Evolutionary conservation across 2,888 invertebrate species (phyloP).

Genomic region (Fabriciana adippe): DNA sequence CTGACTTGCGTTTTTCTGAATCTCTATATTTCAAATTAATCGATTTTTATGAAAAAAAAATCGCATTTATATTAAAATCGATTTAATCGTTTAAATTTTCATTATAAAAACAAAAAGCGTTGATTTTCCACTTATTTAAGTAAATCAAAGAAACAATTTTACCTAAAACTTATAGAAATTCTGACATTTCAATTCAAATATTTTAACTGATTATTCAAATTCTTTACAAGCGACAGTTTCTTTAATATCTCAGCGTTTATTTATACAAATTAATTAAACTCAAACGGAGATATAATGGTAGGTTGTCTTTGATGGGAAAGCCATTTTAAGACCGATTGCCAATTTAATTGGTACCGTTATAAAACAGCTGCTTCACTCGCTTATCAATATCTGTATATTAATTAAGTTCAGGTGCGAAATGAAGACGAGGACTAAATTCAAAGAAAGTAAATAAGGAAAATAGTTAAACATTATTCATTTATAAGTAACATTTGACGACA

Average conservation of each 20-base stretch:
- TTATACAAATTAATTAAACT: constrained; percentile 40
- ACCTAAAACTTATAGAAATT: not conserved
- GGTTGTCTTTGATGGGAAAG: constrained; percentile 49
- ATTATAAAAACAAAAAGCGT: not conserved
- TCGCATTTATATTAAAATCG: too few species aligned
- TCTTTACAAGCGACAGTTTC: constrained; percentile 18
- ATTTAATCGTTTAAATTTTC: too few species aligned
- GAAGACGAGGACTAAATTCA: not conserved
- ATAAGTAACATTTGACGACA: too few species aligned
- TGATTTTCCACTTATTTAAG: not conserved
- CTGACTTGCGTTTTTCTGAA: constrained; percentile 18
- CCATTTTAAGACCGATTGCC: constrained; percentile 48
- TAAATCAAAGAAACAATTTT: not conserved
- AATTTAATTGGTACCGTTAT: constrained; percentile 55
- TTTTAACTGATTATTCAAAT: constrained; percentile 8
- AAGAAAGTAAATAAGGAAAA: not conserved
- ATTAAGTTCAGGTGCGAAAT: constrained; percentile 8
- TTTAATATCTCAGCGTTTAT: constrained; percentile 26
- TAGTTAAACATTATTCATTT: not conserved
- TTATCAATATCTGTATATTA: constrained; percentile 18
- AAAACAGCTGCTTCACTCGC: constrained; percentile 54
- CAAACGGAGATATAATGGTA: constrained; percentile 13
- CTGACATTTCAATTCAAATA: constrained; percentile 6
- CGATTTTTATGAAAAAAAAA: too few species aligned
- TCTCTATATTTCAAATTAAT: constrained; percentile 5